Conservation (phyloP, 2,888 invertebrate species). For the Drosophila siamana region DNA sequence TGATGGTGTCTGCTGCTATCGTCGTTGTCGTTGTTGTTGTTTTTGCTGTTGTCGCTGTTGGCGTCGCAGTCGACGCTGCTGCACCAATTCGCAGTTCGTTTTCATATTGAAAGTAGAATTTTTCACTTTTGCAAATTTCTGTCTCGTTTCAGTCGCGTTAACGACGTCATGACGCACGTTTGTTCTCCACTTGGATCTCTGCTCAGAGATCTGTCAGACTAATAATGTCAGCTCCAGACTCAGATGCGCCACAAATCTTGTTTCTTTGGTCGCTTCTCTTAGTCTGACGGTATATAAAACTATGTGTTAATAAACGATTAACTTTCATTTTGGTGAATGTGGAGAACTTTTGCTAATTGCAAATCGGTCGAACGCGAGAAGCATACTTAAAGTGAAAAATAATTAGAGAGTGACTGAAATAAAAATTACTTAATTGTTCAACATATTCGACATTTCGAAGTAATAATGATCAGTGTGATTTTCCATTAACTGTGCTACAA, state of each 20-base stretch:
- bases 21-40: conserved; percentile 21
- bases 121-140: conserved; percentile 82
- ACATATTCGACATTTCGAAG: neutral
- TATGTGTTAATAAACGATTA: conserved; percentile 16
- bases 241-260: conserved; percentile 30
- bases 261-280: conserved; percentile 22
- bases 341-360: conserved; percentile 1
- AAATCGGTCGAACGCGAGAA: conserved; percentile 24
- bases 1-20: conserved; percentile 28
- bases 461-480: conserved; percentile 17
- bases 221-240: conserved; percentile 37
- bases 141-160: conserved; percentile 82
- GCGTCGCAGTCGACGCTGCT: conserved; percentile 47
- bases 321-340: conserved; percentile 53
- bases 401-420: conserved; percentile 1
- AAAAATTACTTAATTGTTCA: neutral
- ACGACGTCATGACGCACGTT: conserved; percentile 83
- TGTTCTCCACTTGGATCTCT: conserved; percentile 52
- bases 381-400: conserved; percentile 6
- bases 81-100: conserved; percentile 65
- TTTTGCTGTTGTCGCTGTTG: conserved; percentile 19
- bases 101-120: conserved; percentile 81
- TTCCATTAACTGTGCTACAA: neutral
- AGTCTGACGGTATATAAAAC: conserved; percentile 22
- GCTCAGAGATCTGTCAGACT: conserved; percentile 32